Evolutionary conservation across 2,888 invertebrate genomes (phyloP).

Genomic region (Minunthozetes semirufus): DNA sequence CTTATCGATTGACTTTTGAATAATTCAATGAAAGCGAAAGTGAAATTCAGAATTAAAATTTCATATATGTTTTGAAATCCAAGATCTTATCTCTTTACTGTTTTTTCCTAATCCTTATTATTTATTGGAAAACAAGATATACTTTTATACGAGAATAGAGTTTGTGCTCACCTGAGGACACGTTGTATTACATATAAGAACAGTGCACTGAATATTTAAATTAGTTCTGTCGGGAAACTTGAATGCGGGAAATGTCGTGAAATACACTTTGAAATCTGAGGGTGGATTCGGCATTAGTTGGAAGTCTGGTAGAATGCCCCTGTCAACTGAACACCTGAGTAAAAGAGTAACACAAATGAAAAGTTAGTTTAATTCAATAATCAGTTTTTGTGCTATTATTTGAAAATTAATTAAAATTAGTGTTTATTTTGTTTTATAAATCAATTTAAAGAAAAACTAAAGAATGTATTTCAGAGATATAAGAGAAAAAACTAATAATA

Average conservation of each 20-base stretch:
- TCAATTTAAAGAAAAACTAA: neutral
- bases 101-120: neutral
- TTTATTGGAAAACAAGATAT: neutral
- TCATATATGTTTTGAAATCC: neutral
- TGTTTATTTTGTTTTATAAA: neutral
- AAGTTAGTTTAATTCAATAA: neutral
- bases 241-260: constrained; percentile 67
- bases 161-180: constrained; percentile 57
- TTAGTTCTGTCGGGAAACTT: constrained; percentile 73
- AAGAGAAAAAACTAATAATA: constrained; percentile 16
- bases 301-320: constrained; percentile 39
- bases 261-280: constrained; percentile 45
- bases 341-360: neutral
- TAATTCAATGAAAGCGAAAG: neutral
- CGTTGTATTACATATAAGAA: constrained; percentile 65
- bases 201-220: constrained; percentile 66
- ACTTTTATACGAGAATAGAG: neutral
- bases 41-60: neutral
- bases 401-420: neutral
- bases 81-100: neutral
- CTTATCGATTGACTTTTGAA: neutral
- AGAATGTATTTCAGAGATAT: neutral
- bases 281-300: constrained; percentile 38
- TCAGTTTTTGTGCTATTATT: neutral
- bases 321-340: constrained; percentile 41